phyloP scores from a whole-genome alignment of 2,888 invertebrate genomes.

The Adelphocoris suturalis region DNA sequence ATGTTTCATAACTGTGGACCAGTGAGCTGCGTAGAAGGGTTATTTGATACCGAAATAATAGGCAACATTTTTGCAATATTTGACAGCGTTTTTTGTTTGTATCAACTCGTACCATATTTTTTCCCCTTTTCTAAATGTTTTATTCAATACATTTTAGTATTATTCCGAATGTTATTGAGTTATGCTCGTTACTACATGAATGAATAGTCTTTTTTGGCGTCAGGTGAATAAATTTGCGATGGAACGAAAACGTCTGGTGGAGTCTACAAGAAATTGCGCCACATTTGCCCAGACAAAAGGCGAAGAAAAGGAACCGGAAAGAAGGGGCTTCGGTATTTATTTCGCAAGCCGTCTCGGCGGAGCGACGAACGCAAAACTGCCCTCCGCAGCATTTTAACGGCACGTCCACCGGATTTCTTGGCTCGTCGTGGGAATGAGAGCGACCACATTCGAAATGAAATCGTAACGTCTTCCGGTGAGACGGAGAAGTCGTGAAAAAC shows the following conservation, averaged over 20 bases:
- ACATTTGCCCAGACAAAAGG: constrained; percentile 24
- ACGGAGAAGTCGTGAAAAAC: no score
- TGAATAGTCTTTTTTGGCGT: background rate
- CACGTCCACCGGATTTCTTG: background rate
- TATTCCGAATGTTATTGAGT: no score
- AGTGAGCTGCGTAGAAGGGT: no score
- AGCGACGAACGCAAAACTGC: background rate
- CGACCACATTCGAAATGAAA: background rate
- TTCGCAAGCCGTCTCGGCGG: background rate
- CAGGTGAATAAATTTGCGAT: background rate
- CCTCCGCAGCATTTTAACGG: background rate
- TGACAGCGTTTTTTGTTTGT: no score
- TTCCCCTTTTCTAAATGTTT: no score
- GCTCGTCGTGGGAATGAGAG: background rate
- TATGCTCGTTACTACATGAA: no score
- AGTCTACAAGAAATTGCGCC: background rate
- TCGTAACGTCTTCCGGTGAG: background rate
- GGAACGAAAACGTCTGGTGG: background rate
- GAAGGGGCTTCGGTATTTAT: background rate
- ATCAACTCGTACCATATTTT: no score
- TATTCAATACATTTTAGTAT: no score
- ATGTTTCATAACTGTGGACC: no score
- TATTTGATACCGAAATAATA: no score
- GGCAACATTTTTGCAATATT: no score
- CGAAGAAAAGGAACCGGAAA: constrained; percentile 44